Evolutionary conservation across 2,888 invertebrate genomes (phyloP).

Genomic region (Lasioglossum figueresi): DNA sequence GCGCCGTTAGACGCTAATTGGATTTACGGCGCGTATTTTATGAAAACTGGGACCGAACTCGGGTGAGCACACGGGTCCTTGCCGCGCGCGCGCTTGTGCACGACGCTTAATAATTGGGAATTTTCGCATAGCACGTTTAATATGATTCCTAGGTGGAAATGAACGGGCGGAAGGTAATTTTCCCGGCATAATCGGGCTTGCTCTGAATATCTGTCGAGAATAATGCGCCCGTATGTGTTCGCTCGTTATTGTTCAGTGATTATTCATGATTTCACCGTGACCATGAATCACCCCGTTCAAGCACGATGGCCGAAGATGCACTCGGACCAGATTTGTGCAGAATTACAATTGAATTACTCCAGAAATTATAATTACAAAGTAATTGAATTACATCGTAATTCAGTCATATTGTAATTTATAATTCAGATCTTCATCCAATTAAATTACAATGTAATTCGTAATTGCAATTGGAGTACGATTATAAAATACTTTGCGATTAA

Average conservation of each 20-base stretch:
- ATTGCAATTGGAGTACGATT: no score
- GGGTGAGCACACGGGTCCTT: background rate
- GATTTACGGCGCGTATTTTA: slow-evolving; percentile 17
- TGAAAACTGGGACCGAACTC: slow-evolving; percentile 22
- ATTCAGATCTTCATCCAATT: no score
- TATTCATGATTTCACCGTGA: slow-evolving; percentile 71
- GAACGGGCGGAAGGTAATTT: slow-evolving; percentile 34
- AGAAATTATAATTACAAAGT: no score
- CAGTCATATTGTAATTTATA: no score
- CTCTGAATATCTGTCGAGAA: slow-evolving; percentile 32
- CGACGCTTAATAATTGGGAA: slow-evolving; percentile 23
- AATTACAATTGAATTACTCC: no score
- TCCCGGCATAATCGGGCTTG: slow-evolving; percentile 39
- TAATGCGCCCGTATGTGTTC: slow-evolving; percentile 31
- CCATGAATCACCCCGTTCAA: slow-evolving; percentile 70
- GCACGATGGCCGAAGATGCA: slow-evolving; percentile 58
- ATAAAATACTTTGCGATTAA: no score
- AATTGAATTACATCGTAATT: no score
- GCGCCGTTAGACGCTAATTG: slow-evolving; percentile 14
- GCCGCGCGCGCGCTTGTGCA: background rate
- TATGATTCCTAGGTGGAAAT: slow-evolving; percentile 29
- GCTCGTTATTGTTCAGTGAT: slow-evolving; percentile 52
- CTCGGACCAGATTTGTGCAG: no score
- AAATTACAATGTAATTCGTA: no score
- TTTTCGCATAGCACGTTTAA: slow-evolving; percentile 27